Evolutionary conservation across 2,888 invertebrate species (phyloP).

Genomic region (Itoplectis maculator): DNA sequence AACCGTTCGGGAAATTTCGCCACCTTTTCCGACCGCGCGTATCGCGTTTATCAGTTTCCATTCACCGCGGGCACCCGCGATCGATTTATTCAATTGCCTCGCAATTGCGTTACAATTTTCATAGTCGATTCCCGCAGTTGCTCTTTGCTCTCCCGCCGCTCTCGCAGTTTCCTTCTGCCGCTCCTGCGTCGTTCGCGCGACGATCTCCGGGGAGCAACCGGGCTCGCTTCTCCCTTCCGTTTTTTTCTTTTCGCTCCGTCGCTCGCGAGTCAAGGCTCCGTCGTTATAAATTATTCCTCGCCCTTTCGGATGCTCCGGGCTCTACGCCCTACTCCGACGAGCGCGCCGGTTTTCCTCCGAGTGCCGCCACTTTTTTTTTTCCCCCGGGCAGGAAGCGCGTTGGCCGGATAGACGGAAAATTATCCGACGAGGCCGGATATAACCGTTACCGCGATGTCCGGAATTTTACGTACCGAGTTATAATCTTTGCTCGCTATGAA

Average conservation of each 20-base stretch:
- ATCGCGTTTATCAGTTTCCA: background rate
- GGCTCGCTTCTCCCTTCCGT: constrained; percentile 7
- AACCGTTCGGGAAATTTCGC: constrained; percentile 3
- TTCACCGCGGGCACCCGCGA: background rate
- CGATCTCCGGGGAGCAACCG: constrained; percentile 5
- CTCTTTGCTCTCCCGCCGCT: background rate
- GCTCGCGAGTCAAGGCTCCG: constrained; percentile 6
- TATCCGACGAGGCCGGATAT: constrained; percentile 16
- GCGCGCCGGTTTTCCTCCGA: constrained; percentile 6
- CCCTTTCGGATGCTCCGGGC: background rate
- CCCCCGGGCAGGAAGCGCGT: background rate
- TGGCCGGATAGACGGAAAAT: constrained; percentile 11
- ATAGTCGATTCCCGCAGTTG: background rate
- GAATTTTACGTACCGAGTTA: background rate
- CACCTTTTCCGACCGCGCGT: background rate
- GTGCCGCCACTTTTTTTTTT: background rate
- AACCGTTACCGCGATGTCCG: background rate
- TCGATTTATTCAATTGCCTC: constrained; percentile 23
- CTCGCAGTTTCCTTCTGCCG: background rate
- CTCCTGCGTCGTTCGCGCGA: background rate
- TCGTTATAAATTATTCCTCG: constrained; percentile 44
- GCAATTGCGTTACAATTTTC: constrained; percentile 24
- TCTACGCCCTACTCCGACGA: background rate
- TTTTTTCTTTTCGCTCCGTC: constrained; percentile 13
- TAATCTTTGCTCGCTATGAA: background rate